Evolutionary conservation across 2,888 invertebrate genomes (phyloP).

Genomic region (Urechis unicinctus): DNA sequence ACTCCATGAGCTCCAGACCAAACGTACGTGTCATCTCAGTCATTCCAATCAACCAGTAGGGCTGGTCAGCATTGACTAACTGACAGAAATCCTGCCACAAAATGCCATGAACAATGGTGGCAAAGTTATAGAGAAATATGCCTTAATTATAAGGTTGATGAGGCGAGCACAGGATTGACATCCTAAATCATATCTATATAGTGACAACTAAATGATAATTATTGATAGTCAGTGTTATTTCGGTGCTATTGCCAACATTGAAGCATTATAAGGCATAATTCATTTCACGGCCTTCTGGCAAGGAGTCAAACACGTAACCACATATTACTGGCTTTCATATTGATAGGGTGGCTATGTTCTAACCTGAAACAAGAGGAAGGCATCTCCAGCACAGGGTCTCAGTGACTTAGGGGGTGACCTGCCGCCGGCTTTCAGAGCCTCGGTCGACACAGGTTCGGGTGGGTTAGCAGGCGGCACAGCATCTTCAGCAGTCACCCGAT

Average conservation of each 20-base stretch:
- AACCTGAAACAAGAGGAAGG: conserved; percentile 87
- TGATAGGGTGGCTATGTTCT: no score
- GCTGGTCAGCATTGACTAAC: conserved; percentile 91
- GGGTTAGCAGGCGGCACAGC: conserved; percentile 25
- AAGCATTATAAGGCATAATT: neutral
- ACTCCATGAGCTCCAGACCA: conserved; percentile 89
- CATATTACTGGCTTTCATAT: no score
- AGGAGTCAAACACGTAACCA: neutral
- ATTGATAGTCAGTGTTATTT: no score
- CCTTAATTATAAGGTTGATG: no score
- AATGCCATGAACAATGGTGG: no score
- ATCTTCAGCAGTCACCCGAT: conserved; percentile 51
- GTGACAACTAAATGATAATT: no score
- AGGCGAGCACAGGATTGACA: no score
- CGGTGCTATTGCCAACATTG: no score
- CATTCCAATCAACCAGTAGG: conserved; percentile 90
- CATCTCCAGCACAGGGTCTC: conserved; percentile 81
- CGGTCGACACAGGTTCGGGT: conserved; percentile 5
- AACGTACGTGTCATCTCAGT: conserved; percentile 96
- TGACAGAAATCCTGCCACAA: conserved; percentile 80
- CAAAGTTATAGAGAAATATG: no score
- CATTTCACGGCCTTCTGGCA: neutral
- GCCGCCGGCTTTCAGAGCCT: conserved; percentile 63
- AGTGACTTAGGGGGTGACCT: conserved; percentile 75
- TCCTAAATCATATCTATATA: no score